Evolutionary conservation across 2,888 invertebrate genomes (phyloP).

Genomic region (Catocala nupta): DNA sequence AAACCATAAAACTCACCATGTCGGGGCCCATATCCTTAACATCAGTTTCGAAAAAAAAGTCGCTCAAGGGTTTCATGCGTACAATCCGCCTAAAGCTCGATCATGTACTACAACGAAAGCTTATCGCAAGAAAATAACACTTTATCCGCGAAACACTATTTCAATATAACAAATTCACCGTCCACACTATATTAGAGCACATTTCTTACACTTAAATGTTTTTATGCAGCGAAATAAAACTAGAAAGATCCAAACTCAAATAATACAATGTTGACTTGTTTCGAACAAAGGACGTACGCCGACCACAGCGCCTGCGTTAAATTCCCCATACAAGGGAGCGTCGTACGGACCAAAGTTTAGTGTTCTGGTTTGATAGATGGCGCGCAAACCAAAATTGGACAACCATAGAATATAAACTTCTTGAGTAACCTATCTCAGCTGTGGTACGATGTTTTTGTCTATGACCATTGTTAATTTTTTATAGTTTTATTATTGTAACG

Average conservation of each 20-base stretch:
- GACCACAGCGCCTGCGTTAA: constrained; percentile 85
- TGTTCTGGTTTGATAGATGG: constrained; percentile 71
- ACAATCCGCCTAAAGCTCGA: constrained; percentile 80
- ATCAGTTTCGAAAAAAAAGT: constrained; percentile 90
- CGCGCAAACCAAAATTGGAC: constrained; percentile 57
- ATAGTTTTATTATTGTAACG: background rate
- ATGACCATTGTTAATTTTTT: constrained; percentile 16
- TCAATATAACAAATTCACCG: constrained; percentile 58
- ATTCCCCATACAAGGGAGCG: constrained; percentile 74
- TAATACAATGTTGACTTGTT: constrained; percentile 85
- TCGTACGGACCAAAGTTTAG: constrained; percentile 65
- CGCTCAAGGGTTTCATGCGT: constrained; percentile 91
- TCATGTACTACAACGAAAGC: constrained; percentile 77
- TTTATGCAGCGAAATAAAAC: constrained; percentile 64
- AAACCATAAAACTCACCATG: constrained; percentile 88
- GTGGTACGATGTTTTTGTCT: constrained; percentile 21
- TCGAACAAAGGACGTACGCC: constrained; percentile 87
- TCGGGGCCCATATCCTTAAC: constrained; percentile 94
- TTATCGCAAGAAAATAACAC: constrained; percentile 66
- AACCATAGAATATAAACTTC: constrained; percentile 51
- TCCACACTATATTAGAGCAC: constrained; percentile 61
- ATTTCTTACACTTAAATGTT: constrained; percentile 72
- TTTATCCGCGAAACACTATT: constrained; percentile 64
- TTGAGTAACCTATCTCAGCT: background rate
- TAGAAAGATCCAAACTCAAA: constrained; percentile 78